Evolutionary conservation across 1,140 invertebrate genomes (phyloP).

Genomic region (Schlechtendalia chinensis): DNA sequence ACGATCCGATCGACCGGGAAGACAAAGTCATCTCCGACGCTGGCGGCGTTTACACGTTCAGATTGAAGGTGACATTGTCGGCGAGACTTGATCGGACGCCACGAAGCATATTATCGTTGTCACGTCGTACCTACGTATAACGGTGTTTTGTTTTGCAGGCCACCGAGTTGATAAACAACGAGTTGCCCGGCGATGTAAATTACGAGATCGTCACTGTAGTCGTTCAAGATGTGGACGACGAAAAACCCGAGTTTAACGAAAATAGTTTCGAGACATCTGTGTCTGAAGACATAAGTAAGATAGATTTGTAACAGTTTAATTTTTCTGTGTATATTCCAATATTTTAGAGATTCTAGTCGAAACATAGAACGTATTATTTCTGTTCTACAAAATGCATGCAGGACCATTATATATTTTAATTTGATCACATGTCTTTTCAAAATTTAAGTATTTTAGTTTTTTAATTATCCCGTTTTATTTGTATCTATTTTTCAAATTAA

Average conservation of each 20-base stretch:
- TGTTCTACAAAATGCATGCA: too few relatives aligned
- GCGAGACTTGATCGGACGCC: background rate
- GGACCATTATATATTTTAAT: too few relatives aligned
- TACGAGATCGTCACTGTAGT: constrained; percentile 73
- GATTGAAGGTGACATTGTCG: constrained; percentile 60
- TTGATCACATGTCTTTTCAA: too few relatives aligned
- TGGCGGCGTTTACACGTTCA: constrained; percentile 75
- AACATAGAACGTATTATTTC: too few relatives aligned
- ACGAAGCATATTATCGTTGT: background rate
- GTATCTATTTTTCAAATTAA: too few relatives aligned
- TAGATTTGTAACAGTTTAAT: too few relatives aligned
- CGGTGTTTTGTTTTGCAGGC: constrained; percentile 58
- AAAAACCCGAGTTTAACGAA: constrained; percentile 73
- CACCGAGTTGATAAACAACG: constrained; percentile 71
- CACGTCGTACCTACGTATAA: background rate
- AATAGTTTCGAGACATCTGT: constrained; percentile 68
- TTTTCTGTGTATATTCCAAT: too few relatives aligned
- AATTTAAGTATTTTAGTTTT: too few relatives aligned
- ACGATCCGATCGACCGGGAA: constrained; percentile 70
- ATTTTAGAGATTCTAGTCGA: too few relatives aligned
- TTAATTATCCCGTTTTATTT: too few relatives aligned
- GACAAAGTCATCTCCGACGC: constrained; percentile 70
- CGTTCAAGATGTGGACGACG: constrained; percentile 80
- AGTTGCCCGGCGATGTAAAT: constrained; percentile 67
- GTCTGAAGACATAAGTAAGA: constrained; percentile 71